phyloP scores from a whole-genome alignment of 2,797 vertebrate genomes.

The Champsocephalus esox region DNA sequence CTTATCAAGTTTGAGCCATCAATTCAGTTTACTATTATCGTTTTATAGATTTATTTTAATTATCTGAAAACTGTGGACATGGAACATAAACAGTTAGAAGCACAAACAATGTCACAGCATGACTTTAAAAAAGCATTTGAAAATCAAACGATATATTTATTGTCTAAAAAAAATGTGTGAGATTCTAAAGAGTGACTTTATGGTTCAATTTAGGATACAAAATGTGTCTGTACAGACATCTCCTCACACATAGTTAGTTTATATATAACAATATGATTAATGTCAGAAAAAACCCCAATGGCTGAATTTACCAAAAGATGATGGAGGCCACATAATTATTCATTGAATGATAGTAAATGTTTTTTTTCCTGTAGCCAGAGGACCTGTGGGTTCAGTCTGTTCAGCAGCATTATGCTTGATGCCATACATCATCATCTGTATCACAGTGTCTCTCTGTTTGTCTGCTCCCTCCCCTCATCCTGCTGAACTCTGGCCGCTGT shows the following conservation, averaged over 20 bases:
- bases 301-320: neutral
- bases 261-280: neutral
- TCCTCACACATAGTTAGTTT: neutral
- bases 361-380: constrained; percentile 1
- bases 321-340: neutral
- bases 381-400: constrained; percentile 1
- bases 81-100: neutral
- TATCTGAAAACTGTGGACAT: neutral
- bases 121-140: neutral
- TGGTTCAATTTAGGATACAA: neutral
- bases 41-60: neutral
- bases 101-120: neutral
- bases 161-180: too few relatives aligned
- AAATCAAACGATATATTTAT: too few relatives aligned
- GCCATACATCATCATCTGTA: constrained; percentile 9
- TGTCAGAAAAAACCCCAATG: neutral
- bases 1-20: neutral
- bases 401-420: constrained; percentile 17
- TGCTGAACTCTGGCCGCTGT: constrained; percentile 30
- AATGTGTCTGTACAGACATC: neutral
- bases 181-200: too few relatives aligned
- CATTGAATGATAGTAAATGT: neutral
- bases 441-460: constrained; percentile 7
- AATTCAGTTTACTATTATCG: neutral
- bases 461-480: constrained; percentile 5